Evolutionary conservation across 2,797 vertebrate genomes (phyloP).

Genomic region (Pseudopleuronectes americanus): DNA sequence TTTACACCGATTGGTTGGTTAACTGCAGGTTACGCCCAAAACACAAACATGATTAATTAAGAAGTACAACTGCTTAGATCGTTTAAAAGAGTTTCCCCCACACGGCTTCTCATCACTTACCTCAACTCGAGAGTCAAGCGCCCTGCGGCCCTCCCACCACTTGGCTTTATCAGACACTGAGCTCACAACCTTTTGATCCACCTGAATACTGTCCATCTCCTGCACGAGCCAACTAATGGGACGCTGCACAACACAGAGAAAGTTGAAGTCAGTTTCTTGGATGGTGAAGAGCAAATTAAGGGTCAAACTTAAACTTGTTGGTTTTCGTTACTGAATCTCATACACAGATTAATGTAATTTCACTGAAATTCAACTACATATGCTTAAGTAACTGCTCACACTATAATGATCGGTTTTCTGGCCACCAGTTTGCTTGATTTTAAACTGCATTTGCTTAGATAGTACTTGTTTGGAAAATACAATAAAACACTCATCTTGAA

Average conservation of each 20-base stretch:
- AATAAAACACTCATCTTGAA: neutral
- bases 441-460: neutral
- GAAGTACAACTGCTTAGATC: too few relatives aligned
- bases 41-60: too few relatives aligned
- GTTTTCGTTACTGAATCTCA: too few relatives aligned
- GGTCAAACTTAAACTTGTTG: too few relatives aligned
- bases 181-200: constrained; percentile 88
- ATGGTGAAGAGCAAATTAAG: neutral
- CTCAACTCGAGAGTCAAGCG: constrained; percentile 88
- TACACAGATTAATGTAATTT: too few relatives aligned
- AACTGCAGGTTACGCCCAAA: too few relatives aligned
- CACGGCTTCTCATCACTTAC: constrained; percentile 63
- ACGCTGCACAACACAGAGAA: constrained; percentile 73
- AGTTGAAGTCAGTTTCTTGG: neutral
- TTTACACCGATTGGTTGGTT: too few relatives aligned
- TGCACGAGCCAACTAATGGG: constrained; percentile 81
- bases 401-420: too few relatives aligned
- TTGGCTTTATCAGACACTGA: constrained; percentile 86
- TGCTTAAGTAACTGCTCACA: neutral
- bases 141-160: constrained; percentile 90
- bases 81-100: neutral
- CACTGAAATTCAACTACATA: too few relatives aligned
- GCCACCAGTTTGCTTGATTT: neutral
- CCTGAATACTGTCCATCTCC: constrained; percentile 89
- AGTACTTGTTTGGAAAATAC: neutral